Percentiles rank a stretch among this genome's conserved stretches.
Evolutionary conservation across 2,888 invertebrate species (phyloP).

Genomic region (Rotaria magnacalcarata): DNA sequence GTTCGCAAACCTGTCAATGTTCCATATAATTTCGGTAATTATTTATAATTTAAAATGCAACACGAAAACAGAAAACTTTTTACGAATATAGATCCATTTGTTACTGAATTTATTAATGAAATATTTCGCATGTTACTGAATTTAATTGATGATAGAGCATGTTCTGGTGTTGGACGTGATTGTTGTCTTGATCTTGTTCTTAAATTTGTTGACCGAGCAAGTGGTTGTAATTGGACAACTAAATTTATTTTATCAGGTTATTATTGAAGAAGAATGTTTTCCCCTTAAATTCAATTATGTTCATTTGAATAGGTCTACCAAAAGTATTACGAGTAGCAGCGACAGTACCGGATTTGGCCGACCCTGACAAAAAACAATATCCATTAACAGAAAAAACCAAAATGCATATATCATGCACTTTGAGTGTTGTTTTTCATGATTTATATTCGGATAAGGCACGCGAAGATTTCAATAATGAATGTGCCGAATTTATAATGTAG

Average conservation of each 20-base stretch:
- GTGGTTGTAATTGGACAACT: conserved; percentile 43
- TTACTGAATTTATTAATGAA: conserved; percentile 41
- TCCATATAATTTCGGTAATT: conserved; percentile 43
- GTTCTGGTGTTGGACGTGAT: conserved; percentile 45
- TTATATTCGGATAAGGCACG: conserved; percentile 79
- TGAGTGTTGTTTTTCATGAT: conserved; percentile 85
- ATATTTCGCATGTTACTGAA: conserved; percentile 38
- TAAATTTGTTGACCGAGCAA: conserved; percentile 43
- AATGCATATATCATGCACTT: conserved; percentile 82
- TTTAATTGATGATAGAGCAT: conserved; percentile 42
- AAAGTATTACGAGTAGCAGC: conserved; percentile 44
- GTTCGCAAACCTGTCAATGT: conserved; percentile 40
- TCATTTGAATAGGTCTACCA: conserved; percentile 36
- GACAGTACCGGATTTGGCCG: conserved; percentile 36
- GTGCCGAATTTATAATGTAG: not conserved
- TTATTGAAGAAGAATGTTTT: not conserved
- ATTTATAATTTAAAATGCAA: not conserved
- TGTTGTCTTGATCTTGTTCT: conserved; percentile 42
- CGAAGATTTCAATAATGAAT: conserved; percentile 48
- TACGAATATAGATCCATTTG: conserved; percentile 21
- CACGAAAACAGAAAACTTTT: not conserved
- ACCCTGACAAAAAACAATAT: conserved; percentile 63
- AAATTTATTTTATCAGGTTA: conserved; percentile 39
- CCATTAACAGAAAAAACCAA: conserved; percentile 79
- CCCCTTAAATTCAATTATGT: not conserved